Evolutionary conservation across 2,888 invertebrate species (phyloP).

Genomic region (Dryadula phaetusa): DNA sequence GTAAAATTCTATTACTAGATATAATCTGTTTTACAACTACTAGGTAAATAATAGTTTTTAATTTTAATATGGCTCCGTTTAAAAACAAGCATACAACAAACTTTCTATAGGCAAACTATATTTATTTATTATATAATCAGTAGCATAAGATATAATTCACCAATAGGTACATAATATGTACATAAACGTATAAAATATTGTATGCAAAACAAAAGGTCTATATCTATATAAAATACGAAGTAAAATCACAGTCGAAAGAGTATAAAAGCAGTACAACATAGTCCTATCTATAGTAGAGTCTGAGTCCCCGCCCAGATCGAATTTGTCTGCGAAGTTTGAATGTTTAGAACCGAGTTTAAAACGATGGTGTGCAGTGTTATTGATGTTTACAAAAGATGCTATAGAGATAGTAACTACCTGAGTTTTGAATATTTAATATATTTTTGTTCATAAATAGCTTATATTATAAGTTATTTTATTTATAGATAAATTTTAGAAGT

Average conservation of each 20-base stretch:
- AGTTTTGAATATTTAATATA: background rate
- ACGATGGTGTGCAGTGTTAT: slow-evolving; percentile 62
- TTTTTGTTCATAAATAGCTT: background rate
- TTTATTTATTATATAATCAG: no score
- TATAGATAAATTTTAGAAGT: background rate
- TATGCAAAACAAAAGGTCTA: background rate
- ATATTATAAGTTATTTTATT: background rate
- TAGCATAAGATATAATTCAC: no score
- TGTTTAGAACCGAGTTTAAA: slow-evolving; percentile 70
- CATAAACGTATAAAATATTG: no score
- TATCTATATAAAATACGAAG: background rate
- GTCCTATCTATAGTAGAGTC: slow-evolving; percentile 43
- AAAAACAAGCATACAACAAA: background rate
- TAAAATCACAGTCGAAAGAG: slow-evolving; percentile 44
- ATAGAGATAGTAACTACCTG: slow-evolving; percentile 19
- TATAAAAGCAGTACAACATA: slow-evolving; percentile 53
- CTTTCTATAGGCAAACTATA: background rate
- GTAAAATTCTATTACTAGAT: no score
- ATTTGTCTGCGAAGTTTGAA: slow-evolving; percentile 84
- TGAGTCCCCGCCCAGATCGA: slow-evolving; percentile 71
- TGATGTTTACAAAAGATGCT: slow-evolving; percentile 47
- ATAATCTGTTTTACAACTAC: no score
- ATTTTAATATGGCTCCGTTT: background rate
- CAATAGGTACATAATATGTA: no score
- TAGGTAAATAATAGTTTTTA: no score